A percentile compares a stretch with the other conserved stretches of the same genome.
phyloP scores from a whole-genome alignment of 2,113 vertebrate genomes.

The Natator depressus region DNA sequence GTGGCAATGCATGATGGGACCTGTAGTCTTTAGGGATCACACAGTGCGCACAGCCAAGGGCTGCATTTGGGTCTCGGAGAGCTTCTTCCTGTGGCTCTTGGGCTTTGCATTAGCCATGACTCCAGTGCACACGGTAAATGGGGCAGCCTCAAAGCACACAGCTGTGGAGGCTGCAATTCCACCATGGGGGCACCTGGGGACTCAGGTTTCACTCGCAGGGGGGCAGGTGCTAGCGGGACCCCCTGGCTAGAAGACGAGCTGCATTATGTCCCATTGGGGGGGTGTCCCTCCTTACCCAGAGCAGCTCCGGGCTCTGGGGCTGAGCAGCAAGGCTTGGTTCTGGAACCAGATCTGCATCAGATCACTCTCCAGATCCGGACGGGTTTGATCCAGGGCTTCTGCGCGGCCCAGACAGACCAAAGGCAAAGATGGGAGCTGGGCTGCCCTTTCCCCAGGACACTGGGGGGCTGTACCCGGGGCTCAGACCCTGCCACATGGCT shows the following conservation, averaged over 20 bases:
- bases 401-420: neutral
- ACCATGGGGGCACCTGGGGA: neutral
- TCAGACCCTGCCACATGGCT: neutral
- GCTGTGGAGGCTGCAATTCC: neutral
- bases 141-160: too few species aligned
- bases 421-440: neutral
- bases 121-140: neutral
- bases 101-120: too few species aligned
- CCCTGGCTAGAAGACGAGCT: neutral
- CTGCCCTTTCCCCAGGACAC: too few species aligned
- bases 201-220: accelerated
- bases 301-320: neutral
- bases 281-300: accelerated
- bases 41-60: too few species aligned
- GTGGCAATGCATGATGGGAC: too few species aligned
- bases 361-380: too few species aligned
- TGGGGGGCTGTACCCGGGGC: too few species aligned
- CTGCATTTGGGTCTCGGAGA: too few species aligned
- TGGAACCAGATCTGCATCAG: neutral
- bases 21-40: too few species aligned
- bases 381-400: neutral
- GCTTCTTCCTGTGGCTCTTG: too few species aligned
- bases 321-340: neutral
- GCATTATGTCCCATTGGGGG: neutral
- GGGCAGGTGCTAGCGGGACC: accelerated